These are phyloP conservation scores for Diacarnus erythraeanus DNA, from an alignment of 37 sponge, comb jelly and placozoan genomes.

Conservation along the genomic window DNA sequence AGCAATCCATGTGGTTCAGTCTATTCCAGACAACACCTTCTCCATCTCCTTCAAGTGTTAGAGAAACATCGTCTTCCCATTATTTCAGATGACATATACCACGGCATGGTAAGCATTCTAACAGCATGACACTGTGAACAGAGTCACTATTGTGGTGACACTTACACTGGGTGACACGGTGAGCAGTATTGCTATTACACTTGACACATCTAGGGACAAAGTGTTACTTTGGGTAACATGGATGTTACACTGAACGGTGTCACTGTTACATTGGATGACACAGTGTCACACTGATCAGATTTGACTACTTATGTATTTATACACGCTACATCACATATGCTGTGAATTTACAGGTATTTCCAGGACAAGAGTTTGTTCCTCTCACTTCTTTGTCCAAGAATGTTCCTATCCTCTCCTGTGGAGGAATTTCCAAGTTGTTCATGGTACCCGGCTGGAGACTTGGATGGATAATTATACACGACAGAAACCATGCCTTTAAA, in stretches of 20 bases:
- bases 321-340: too few relatives aligned
- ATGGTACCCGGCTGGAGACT: slow-evolving; percentile 97
- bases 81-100: slow-evolving; percentile 90
- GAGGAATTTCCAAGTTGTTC: slow-evolving; percentile 79
- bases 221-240: too few relatives aligned
- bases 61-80: slow-evolving; percentile 76
- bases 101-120: slow-evolving; percentile 62
- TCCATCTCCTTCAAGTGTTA: slow-evolving; percentile 73
- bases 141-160: too few relatives aligned
- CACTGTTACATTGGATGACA: too few relatives aligned
- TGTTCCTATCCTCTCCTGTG: slow-evolving; percentile 87
- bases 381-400: slow-evolving; percentile 57
- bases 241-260: too few relatives aligned
- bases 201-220: too few relatives aligned
- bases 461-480: slow-evolving; percentile 93
- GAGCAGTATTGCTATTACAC: too few relatives aligned
- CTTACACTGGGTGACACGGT: too few relatives aligned
- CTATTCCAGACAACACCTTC: slow-evolving; percentile 75
- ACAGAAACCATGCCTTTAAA: slow-evolving; percentile 65
- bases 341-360: slow-evolving; percentile 62
- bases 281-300: too few relatives aligned
- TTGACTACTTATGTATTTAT: too few relatives aligned
- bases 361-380: slow-evolving; percentile 57
- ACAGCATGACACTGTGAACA: too few relatives aligned
- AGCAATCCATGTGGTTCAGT: slow-evolving; percentile 96